Conservation (phyloP, 1,140 invertebrate genomes). For the Papilio polyxenes region DNA sequence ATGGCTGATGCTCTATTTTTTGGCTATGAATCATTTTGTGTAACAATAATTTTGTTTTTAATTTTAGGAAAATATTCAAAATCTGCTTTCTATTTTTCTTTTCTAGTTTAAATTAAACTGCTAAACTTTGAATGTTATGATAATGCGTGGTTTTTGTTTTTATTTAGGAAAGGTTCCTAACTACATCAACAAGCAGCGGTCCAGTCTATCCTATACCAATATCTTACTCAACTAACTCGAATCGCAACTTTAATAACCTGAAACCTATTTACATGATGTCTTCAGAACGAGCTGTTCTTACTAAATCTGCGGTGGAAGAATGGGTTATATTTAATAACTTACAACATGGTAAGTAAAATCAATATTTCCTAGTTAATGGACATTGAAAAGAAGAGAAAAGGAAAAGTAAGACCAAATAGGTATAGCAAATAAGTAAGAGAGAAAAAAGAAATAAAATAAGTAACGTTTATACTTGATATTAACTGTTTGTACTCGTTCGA, state of each 20-base stretch:
- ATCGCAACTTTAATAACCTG: conserved; percentile 81
- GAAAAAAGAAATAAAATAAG: background rate
- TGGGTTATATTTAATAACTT: conserved; percentile 88
- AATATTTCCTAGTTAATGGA: conserved; percentile 14
- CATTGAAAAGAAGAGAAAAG: too few species aligned
- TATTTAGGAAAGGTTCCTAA: conserved; percentile 67
- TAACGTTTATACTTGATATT: background rate
- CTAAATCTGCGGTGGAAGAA: conserved; percentile 64
- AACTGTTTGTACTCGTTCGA: background rate
- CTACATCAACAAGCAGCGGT: conserved; percentile 47
- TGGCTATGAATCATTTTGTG: too few species aligned
- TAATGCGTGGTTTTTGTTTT: conserved; percentile 42
- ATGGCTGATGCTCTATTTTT: too few species aligned
- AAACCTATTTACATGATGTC: conserved; percentile 78
- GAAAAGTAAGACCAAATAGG: background rate
- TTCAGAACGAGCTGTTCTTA: conserved; percentile 47
- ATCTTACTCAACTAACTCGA: conserved; percentile 78
- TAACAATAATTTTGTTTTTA: too few species aligned
- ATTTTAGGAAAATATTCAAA: too few species aligned
- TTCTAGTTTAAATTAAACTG: too few species aligned
- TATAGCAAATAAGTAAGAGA: background rate
- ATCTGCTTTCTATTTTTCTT: too few species aligned
- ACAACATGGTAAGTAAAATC: conserved; percentile 81
- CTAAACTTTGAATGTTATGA: background rate
- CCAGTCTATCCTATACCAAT: conserved; percentile 83